phyloP scores from a whole-genome alignment of 2,797 vertebrate genomes.

The Sciurus carolinensis region DNA sequence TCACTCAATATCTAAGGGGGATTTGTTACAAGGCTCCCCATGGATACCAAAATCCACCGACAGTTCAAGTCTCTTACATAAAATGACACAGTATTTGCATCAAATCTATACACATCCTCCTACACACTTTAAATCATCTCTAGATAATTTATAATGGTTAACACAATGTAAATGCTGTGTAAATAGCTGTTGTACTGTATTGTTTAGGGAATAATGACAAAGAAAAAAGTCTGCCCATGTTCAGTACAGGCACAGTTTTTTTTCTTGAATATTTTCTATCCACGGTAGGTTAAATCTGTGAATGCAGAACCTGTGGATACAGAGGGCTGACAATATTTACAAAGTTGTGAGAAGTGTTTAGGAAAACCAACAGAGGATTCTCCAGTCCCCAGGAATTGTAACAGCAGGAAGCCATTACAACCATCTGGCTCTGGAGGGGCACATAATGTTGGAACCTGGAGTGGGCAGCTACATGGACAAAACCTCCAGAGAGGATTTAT shows the following conservation, averaged over 20 bases:
- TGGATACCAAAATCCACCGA: not conserved
- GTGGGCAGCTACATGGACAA: not conserved
- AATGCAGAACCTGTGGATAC: not conserved
- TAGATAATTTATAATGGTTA: not conserved
- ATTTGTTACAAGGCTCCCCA: not conserved
- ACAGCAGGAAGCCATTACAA: not conserved
- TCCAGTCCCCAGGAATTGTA: not conserved
- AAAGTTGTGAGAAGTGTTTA: not conserved
- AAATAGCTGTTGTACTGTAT: not conserved
- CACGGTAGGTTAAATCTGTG: not conserved
- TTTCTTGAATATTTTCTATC: not conserved
- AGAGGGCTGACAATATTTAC: not conserved
- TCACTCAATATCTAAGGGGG: not conserved
- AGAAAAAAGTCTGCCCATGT: not conserved
- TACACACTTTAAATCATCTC: not conserved
- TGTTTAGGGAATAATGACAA: not conserved
- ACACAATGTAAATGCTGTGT: not conserved
- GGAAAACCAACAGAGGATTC: not conserved
- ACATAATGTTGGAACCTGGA: not conserved
- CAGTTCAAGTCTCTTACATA: not conserved
- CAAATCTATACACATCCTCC: not conserved
- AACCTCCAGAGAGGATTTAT: not conserved
- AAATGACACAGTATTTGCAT: not conserved
- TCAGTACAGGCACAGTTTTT: not conserved
- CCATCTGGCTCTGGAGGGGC: not conserved